These are phyloP conservation scores for Chydorus sphaericus DNA, from an alignment of 2,888 invertebrate species.

Conservation along the genomic window DNA sequence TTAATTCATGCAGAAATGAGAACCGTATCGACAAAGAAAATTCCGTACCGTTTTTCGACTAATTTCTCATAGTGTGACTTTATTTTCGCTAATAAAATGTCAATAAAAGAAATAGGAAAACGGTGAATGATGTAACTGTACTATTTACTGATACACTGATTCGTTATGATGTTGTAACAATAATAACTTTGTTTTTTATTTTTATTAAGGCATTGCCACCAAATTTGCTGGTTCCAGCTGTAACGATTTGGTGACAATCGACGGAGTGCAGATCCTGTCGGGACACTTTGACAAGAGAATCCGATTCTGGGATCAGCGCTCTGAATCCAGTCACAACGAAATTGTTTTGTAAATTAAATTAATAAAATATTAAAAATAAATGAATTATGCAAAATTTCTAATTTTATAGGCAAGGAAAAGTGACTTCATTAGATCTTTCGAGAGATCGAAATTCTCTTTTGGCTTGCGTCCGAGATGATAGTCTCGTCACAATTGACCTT, in stretches of 20 bases:
- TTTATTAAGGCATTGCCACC: slow-evolving; percentile 60
- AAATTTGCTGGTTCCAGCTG: slow-evolving; percentile 94
- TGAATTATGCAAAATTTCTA: too few relatives aligned
- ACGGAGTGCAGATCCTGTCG: slow-evolving; percentile 73
- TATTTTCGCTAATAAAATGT: too few relatives aligned
- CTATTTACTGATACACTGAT: not conserved
- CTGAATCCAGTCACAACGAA: slow-evolving; percentile 52
- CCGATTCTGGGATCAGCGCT: slow-evolving; percentile 90
- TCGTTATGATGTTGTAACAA: not conserved
- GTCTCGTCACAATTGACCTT: slow-evolving; percentile 82
- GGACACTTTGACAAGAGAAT: slow-evolving; percentile 97
- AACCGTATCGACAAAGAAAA: too few relatives aligned
- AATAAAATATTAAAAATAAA: too few relatives aligned
- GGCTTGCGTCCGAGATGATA: slow-evolving; percentile 88
- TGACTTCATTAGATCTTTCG: slow-evolving; percentile 86
- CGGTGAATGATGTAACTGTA: too few relatives aligned
- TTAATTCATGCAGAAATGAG: too few relatives aligned
- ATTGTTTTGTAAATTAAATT: too few relatives aligned
- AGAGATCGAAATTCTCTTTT: slow-evolving; percentile 76
- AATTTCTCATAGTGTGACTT: too few relatives aligned
- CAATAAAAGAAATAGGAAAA: too few relatives aligned
- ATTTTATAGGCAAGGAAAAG: slow-evolving; percentile 88
- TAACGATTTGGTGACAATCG: slow-evolving; percentile 86
- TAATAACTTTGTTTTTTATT: not conserved
- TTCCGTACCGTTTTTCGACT: too few relatives aligned